Evolutionary conservation across 2,888 invertebrate species (phyloP), one percentile per base, ranked within the genome.

Genomic region (Stenodema calcarata): DNA sequence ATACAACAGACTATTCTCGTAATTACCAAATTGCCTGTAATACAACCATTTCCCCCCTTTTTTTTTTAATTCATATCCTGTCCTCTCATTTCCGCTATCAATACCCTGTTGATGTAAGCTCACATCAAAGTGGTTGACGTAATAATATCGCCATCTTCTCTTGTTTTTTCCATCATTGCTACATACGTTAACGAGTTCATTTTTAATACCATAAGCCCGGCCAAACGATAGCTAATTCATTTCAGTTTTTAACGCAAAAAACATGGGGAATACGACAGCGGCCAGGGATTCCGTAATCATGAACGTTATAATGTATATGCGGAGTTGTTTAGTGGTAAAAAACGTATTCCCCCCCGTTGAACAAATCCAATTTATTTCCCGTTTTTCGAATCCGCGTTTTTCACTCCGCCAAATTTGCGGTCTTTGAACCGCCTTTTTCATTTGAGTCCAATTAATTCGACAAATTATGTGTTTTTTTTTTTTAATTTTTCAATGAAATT

Each of bases 331-430:
- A 14, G 70, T n/a, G 35, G 35, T 16, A 35, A 73, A 30, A 28
- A 28, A 7, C 16, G 27, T 18, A 1, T 18, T 2, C 73, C 69
- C 12, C 18, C 16, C 14, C 73, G 73, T 30, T 73, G 14, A 12
- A 9, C 73, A 73, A 73, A 73, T 73, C 73, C 73, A 73, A 73
- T 73, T 73, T 73, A 41, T 73, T 73, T 73, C 18, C 73, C 4
- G 73, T 54, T 73, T 73, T 73, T 73, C 35, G 35, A 41, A 41
- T 35, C 73, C 50, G 14, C 62, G 23, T 62, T 27, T 23, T 62
- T 62, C 18, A 14, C 7, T 54, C 54, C 27, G 23, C 23, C 27
- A 23, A 23, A 62, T 62, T 23, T 23, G 23, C 62, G 62, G 18
- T 62, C 23, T 62, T 62, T 62, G 2, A 18, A 23, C 18, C 27